A percentile compares a stretch with the other conserved stretches of the same genome.
These are phyloP conservation scores for Catamblyrhynchus diadema DNA, from an alignment of 2,797 vertebrate species.

Conservation along the genomic window DNA sequence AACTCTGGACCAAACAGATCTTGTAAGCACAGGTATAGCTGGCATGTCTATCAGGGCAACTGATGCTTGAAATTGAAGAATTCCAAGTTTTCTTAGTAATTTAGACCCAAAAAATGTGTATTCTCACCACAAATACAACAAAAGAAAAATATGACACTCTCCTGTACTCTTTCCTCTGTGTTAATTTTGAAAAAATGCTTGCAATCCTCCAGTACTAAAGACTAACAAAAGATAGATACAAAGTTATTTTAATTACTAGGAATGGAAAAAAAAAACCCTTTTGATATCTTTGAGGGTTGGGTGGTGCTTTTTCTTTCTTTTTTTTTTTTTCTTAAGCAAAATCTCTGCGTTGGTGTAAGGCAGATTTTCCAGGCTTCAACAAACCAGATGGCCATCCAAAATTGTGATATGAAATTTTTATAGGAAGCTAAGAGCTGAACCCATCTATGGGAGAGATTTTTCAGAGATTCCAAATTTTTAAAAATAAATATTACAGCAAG, in stretches of 20 bases:
- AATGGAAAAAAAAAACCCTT: slow-evolving; percentile 65
- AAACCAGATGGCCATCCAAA: slow-evolving; percentile 83
- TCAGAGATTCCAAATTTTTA: slow-evolving; percentile 76
- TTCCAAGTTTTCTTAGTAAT: not conserved
- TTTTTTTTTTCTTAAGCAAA: slow-evolving; percentile 68
- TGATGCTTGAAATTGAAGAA: not conserved
- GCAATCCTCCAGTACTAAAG: not conserved
- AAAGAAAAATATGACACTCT: not conserved
- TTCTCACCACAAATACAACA: not conserved
- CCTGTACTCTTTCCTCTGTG: not conserved
- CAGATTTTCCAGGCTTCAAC: slow-evolving; percentile 81
- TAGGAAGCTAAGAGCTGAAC: slow-evolving; percentile 76
- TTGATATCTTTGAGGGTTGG: slow-evolving; percentile 67
- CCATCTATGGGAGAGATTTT: slow-evolving; percentile 67
- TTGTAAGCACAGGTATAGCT: not conserved
- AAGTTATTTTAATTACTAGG: slow-evolving; percentile 48
- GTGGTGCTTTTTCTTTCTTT: slow-evolving; percentile 12
- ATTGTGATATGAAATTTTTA: slow-evolving; percentile 81
- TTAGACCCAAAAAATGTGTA: not conserved
- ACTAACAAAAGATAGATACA: slow-evolving; percentile 16
- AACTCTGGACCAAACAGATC: not conserved
- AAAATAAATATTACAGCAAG: slow-evolving; percentile 74
- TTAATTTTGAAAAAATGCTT: not conserved
- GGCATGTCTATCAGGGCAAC: not conserved
- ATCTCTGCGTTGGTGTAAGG: slow-evolving; percentile 81